Evolutionary conservation across 1,140 invertebrate species (phyloP), one percentile per base, ranked within the genome.

Genomic region (Lerema accius): DNA sequence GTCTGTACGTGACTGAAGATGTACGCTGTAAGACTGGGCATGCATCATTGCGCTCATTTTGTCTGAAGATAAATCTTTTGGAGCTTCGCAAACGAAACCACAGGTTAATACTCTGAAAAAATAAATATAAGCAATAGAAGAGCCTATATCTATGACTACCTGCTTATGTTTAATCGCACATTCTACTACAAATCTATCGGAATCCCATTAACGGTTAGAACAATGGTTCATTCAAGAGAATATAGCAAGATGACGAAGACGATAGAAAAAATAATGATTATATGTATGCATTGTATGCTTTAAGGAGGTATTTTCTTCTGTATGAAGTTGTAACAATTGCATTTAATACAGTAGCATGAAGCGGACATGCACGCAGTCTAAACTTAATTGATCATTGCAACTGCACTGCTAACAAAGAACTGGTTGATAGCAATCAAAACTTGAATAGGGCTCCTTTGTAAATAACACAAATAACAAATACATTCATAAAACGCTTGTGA

Each of bases 61-160:
- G 26, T 92, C 91, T 43, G 86, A 71, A n/a, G 76, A 71, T 16
- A 89, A 53, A 43, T 91, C 76, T 17, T 69, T 67, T 32, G 82
- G 84, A n/a, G 92, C 68, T 28, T 92, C 91, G 73, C 94, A 95
- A 37, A 91, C 77, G 69, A 94, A 94, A 15, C 94, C 94, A 67
- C 92, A 93, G 11, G 92, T 89, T 73, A 89, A 80, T n/a, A 92
- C 32, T 15, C 86, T 92, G 73, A 16, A 67, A 80, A n/a, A 55
- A n/a, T n/a, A n/a, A n/a, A n/a, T n/a, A n/a, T 9, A 51, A 35
- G 60, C 10, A 32, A 4, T 32, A 9, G 7, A 32, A 32, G 28
- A 7, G 3, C 4, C 28, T 32, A 32, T 9, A 9, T 32, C 28
- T 32, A 32, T 32, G 9, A 32, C 3, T 9, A 3, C 28, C 1